Conservation (phyloP, 2,888 invertebrate species). For the Paralinhomoeus sp. region DNA sequence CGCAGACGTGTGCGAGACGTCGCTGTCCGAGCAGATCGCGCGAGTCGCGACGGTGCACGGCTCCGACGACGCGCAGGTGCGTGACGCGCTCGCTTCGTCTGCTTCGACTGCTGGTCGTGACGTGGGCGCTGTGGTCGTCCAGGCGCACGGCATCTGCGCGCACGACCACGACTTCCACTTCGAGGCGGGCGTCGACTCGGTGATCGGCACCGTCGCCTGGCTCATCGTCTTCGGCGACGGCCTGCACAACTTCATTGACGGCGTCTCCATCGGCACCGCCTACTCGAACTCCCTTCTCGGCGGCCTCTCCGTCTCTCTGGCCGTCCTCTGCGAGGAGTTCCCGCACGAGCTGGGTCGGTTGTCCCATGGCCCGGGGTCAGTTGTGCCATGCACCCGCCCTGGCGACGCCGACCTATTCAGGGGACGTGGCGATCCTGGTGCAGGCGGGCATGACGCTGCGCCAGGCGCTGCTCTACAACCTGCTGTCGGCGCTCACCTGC, state of each 20-base stretch:
- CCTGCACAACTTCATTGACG: conserved; percentile 38
- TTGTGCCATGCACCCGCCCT: no score
- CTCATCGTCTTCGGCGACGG: conserved; percentile 41
- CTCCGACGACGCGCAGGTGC: no score
- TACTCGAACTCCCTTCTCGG: conserved; percentile 35
- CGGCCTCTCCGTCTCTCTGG: conserved; percentile 37
- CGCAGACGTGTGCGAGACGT: no score
- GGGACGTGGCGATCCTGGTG: conserved; percentile 40
- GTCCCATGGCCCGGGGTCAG: no score
- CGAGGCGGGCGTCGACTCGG: conserved; percentile 17
- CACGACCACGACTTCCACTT: conserved; percentile 25
- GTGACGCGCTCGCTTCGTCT: no score
- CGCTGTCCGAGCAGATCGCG: no score
- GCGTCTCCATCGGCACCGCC: conserved; percentile 38
- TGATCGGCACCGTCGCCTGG: conserved; percentile 37
- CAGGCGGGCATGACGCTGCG: conserved; percentile 34
- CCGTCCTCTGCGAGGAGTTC: conserved; percentile 39
- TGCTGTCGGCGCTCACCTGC: conserved; percentile 36
- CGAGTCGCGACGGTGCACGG: no score
- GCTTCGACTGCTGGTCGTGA: no score
- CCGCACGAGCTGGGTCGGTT: conserved; percentile 39
- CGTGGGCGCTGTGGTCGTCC: no score
- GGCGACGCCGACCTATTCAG: conserved; percentile 49
- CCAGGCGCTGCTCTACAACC: conserved; percentile 35
- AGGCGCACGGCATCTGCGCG: conserved; percentile 23